A percentile compares a stretch with the other conserved stretches of the same genome.
These are phyloP conservation scores for Athalia circularis DNA, from an alignment of 2,888 invertebrate genomes.

Conservation along the genomic window DNA sequence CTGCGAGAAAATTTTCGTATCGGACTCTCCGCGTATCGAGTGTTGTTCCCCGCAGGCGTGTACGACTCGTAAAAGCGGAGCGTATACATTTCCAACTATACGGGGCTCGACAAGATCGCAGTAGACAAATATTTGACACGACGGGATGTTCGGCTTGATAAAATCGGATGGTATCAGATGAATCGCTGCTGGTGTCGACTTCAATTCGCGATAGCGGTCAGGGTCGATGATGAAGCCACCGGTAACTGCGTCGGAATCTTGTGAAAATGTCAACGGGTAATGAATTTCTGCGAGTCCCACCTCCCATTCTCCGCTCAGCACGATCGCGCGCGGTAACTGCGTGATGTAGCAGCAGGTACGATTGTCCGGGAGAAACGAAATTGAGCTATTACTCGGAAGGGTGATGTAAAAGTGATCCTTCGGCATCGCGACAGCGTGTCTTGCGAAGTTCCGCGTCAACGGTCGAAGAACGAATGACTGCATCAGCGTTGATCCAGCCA, in stretches of 20 bases:
- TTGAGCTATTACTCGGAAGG: conserved; percentile 35
- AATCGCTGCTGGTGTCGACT: too few species aligned
- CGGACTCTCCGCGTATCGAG: neutral
- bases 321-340: too few species aligned
- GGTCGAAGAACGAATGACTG: too few species aligned
- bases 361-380: conserved; percentile 10
- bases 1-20: conserved; percentile 46
- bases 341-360: too few species aligned
- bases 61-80: conserved; percentile 58
- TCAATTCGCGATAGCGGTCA: too few species aligned
- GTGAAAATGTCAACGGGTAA: conserved; percentile 39
- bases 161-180: too few species aligned
- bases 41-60: conserved; percentile 13
- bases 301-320: conserved; percentile 14
- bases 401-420: conserved; percentile 21
- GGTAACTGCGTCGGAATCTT: neutral
- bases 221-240: neutral
- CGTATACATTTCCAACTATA: conserved; percentile 57
- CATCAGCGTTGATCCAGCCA: too few species aligned
- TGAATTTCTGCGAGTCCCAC: conserved; percentile 38
- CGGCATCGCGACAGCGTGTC: too few species aligned
- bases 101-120: conserved; percentile 58
- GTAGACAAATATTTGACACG: conserved; percentile 50
- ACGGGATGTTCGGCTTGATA: neutral
- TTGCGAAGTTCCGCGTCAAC: too few species aligned